Evolutionary conservation across 2,797 vertebrate species (phyloP), one percentile per base, ranked within the genome.

Genomic region (Parambassis ranga): DNA sequence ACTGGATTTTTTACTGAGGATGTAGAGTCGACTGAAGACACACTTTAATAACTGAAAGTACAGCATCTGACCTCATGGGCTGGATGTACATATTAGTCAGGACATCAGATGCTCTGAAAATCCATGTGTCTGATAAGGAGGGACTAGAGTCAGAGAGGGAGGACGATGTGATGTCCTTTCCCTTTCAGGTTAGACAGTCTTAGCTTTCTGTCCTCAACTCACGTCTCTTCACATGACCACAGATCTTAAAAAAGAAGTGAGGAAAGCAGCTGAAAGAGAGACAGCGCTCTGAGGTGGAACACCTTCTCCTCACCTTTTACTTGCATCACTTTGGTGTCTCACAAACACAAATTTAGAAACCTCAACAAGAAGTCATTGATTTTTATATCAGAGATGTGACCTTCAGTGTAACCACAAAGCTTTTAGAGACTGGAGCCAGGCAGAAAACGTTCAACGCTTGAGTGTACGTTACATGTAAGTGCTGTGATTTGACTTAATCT

Each of bases 271-370:
- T 13, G 31, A 39, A 24, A 16, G 48, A 39, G 11, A 19, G 47
- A 15, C 44, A 46, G 33, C 2, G 16, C 48, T 63, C 7, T 60
- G 22, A 24, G 35, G 33, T n/a, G 39, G 28, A 23, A 18, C 30
- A 20, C 51, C 44, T 31, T 50, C 61, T 71, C 50, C 67, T 83
- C 76, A 79, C 24, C 55, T 82, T 51, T 62, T 13, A 19, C 18
- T 61, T 30, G 8, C 13, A 23, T 24, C 59, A 14, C 52, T 58
- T 49, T 53, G 48, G 18, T 10, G 56, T 16, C 50, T 65, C 62
- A 20, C 39, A 10, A 46, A 65, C 44, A 74, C 71, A 81, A 16
- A 84, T 85, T 73, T 88, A 87, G 83, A 78, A 83, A 67, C 75
- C 63, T 63, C 19, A 7, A 71, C 19, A 15, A 61, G 61, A 55